Base-by-base conservation (phyloP, 30 jellyfish, hydroid and myxozoan genomes). In the Nemopilema nomurai region DNA sequence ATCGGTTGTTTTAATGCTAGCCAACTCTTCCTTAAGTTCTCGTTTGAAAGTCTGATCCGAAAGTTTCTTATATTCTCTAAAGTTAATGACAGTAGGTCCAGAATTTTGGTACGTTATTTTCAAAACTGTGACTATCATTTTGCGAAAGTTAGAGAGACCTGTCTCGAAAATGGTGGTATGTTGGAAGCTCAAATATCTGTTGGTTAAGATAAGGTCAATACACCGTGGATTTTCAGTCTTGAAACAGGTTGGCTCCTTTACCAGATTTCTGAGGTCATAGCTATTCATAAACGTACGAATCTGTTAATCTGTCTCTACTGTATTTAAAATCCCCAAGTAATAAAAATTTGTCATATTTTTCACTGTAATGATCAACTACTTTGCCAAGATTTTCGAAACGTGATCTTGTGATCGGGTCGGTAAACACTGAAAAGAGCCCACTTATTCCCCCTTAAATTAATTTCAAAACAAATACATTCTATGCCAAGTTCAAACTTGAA, bases 221-320 rank as follows among this genome's bases (percentile, higher is more conserved):
- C 79, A 68, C 8, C 79, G 50, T 21, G 79, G 79, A 68, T 68
- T 68, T 4, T 68, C 51, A 68, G 79, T 28, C 79, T 28, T 68
- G 30, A 68, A 68, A 68, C 79, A 68, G 51, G 79, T 68, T 68
- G 86, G 86, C 63, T 76, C 86, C 51, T 1, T 63, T 63, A 63
- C 72, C 72, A 63, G 72, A 63, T 18, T 68, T 68, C 30, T 68
- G 79, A 68, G 79, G 79, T 68, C 79, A 68, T 68, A 68, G 79
- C 79, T 28, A 28, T 28, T 68, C 49, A 68, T 68, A 68, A 68
- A 68, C 21, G 79, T 68, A 28, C 50, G 79, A 16, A 68, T 68
- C 51, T 68, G 79, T 29, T 68, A 51, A 68, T 68, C 79, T 68
- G 49, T 68, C 79, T 68, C 79, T 29, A 68, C 79, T 68, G 72